These are phyloP conservation scores for Papio anubis DNA, from an alignment of 2,113 vertebrate genomes.

Conservation along the genomic window DNA sequence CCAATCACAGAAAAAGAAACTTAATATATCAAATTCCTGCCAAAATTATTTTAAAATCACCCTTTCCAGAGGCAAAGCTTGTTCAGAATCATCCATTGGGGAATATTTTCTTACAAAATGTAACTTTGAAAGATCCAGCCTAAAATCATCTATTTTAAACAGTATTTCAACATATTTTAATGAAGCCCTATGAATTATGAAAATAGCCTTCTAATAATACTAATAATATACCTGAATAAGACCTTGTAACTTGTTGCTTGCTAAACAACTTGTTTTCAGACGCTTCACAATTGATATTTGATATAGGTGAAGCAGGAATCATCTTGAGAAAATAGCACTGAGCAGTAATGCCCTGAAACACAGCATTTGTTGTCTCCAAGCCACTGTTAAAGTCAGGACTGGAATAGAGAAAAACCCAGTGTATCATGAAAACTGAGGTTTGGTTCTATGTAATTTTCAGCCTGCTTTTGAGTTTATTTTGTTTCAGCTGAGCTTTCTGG, in stretches of 20 bases:
- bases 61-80: not conserved
- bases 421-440: not conserved
- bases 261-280: not conserved
- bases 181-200: not conserved
- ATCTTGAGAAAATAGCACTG: not conserved
- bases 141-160: not conserved
- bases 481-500: not conserved
- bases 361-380: not conserved
- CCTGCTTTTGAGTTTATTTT: not conserved
- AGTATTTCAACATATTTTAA: conserved; percentile 41
- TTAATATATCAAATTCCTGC: not conserved
- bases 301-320: not conserved
- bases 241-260: not conserved
- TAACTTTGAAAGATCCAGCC: not conserved
- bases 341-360: not conserved
- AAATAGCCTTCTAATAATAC: not conserved
- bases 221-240: not conserved
- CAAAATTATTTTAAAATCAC: not conserved
- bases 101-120: conserved; percentile 14
- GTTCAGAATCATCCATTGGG: not conserved
- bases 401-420: not conserved
- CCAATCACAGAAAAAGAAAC: not conserved
- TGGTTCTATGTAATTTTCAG: not conserved
- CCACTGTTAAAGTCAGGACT: not conserved
- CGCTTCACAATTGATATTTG: not conserved